Evolutionary conservation across 2,888 invertebrate genomes (phyloP).

Genomic region (Drosophila neonasuta): DNA sequence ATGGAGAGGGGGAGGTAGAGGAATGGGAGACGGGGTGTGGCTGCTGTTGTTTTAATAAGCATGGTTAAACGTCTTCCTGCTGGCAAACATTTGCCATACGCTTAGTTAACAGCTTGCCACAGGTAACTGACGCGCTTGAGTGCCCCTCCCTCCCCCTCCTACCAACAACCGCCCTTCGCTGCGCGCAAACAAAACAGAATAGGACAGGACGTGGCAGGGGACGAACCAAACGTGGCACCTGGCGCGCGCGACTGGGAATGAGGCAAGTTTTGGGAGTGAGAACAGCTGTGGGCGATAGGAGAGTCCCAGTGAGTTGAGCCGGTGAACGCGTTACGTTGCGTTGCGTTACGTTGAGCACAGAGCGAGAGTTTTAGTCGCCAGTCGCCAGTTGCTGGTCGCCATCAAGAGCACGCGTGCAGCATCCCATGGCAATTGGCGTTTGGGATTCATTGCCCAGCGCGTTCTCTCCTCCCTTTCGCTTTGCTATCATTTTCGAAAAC

Average conservation of each 20-base stretch:
- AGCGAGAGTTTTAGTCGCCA: conserved; percentile 9
- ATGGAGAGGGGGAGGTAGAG: too few relatives aligned
- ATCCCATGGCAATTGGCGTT: conserved; percentile 59
- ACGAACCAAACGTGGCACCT: neutral
- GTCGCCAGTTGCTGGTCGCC: conserved; percentile 21
- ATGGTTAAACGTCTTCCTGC: conserved; percentile 70
- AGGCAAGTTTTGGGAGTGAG: neutral
- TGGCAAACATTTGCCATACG: conserved; percentile 75
- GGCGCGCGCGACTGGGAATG: neutral
- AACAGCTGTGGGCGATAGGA: conserved; percentile 1
- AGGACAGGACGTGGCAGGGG: neutral
- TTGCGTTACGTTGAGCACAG: conserved; percentile 1
- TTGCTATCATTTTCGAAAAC: conserved; percentile 63
- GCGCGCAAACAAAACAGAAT: conserved; percentile 46
- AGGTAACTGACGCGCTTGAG: conserved; percentile 71
- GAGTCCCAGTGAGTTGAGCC: conserved; percentile 1
- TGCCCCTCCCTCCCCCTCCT: conserved; percentile 35
- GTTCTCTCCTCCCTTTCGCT: neutral
- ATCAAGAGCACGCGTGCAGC: conserved; percentile 73
- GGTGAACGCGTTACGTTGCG: neutral
- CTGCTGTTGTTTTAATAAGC: conserved; percentile 61
- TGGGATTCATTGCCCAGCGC: conserved; percentile 1
- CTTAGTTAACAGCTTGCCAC: conserved; percentile 78
- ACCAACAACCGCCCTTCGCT: too few relatives aligned
- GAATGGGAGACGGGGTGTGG: neutral